These are phyloP conservation scores for Chamaetylas fuelleborni DNA, from an alignment of 2,113 vertebrate species.

Conservation along the genomic window DNA sequence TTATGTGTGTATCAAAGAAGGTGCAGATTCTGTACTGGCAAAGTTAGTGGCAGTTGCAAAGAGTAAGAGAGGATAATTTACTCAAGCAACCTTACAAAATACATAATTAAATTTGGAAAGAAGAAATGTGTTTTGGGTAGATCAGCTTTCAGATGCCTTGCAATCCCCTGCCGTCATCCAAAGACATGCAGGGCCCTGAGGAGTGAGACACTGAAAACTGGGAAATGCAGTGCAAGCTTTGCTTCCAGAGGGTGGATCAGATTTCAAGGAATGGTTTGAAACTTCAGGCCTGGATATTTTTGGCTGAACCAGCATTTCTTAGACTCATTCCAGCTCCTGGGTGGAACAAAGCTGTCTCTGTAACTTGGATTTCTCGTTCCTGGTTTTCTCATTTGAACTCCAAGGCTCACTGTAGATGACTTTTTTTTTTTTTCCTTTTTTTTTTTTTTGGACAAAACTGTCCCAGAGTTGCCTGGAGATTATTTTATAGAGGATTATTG, in stretches of 20 bases:
- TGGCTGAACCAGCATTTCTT: not conserved
- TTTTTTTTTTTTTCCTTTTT: accelerated
- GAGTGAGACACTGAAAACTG: not conserved
- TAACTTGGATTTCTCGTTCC: not conserved
- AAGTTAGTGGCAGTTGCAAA: not conserved
- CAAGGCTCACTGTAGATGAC: not conserved
- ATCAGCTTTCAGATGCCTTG: not conserved
- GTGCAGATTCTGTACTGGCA: not conserved
- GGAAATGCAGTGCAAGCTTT: not conserved
- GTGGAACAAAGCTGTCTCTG: not conserved
- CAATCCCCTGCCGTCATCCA: not conserved
- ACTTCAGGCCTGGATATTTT: not conserved
- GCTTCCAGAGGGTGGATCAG: not conserved
- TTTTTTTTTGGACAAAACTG: not conserved
- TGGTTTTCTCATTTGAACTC: not conserved
- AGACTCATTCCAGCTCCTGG: not conserved
- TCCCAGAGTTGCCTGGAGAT: not conserved
- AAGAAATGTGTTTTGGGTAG: not conserved
- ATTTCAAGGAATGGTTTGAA: not conserved
- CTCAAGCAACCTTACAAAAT: not conserved
- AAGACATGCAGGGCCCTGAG: not conserved
- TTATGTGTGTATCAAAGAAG: not conserved
- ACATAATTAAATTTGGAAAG: not conserved
- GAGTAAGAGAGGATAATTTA: not conserved
- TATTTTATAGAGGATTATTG: not conserved